Conservation (phyloP, 2,113 vertebrate species). For the Mirounga angustirostris region DNA sequence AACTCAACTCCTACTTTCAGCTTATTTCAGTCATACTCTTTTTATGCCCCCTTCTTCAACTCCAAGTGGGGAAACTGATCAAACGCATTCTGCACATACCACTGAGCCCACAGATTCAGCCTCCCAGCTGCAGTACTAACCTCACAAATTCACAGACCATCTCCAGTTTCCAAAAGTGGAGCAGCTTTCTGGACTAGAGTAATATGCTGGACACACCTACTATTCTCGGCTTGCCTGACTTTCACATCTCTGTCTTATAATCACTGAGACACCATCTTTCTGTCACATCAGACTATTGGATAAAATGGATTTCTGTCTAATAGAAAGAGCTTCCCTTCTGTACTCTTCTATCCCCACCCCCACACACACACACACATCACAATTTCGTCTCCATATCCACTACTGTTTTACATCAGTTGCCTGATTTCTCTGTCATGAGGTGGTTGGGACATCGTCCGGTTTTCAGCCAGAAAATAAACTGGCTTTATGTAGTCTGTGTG, state of each 20-base stretch:
- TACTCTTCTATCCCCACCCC: background rate
- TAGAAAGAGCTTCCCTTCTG: background rate
- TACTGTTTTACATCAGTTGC: slow-evolving; percentile 37
- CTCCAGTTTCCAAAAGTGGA: slow-evolving; percentile 85
- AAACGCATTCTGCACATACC: slow-evolving; percentile 90
- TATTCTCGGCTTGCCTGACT: slow-evolving; percentile 77
- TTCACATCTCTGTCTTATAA: slow-evolving; percentile 74
- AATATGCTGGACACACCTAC: background rate
- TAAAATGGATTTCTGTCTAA: slow-evolving; percentile 55
- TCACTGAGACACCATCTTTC: slow-evolving; percentile 71
- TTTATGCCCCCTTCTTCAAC: slow-evolving; percentile 84
- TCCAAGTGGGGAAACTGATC: slow-evolving; percentile 87
- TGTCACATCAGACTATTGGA: slow-evolving; percentile 58
- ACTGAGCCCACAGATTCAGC: slow-evolving; percentile 85
- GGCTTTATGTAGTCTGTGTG: slow-evolving; percentile 44
- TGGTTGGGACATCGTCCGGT: background rate
- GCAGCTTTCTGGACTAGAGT: slow-evolving; percentile 75
- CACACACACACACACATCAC: background rate
- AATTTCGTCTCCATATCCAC: background rate
- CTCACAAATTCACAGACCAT: slow-evolving; percentile 85
- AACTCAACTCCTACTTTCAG: slow-evolving; percentile 77
- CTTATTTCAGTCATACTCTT: slow-evolving; percentile 81
- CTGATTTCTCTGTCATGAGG: slow-evolving; percentile 53
- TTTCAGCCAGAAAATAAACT: slow-evolving; percentile 42
- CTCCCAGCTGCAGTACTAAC: slow-evolving; percentile 87